phyloP scores from a whole-genome alignment of 2,113 vertebrate species.

The Leucopsar rothschildi region DNA sequence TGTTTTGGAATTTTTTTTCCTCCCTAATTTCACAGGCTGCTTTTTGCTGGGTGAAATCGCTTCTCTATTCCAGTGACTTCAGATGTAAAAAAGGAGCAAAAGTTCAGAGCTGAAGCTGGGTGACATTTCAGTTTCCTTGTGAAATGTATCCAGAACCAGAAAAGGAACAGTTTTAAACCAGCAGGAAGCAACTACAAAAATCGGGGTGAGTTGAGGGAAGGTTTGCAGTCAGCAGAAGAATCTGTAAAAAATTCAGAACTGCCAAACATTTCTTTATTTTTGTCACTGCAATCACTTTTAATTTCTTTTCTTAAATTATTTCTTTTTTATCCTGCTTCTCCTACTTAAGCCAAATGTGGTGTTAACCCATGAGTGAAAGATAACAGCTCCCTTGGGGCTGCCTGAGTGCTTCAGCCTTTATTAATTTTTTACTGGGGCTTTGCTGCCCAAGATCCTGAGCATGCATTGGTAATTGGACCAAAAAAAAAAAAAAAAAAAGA shows the following conservation, averaged over 20 bases:
- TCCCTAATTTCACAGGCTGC: background rate
- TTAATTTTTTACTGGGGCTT: background rate
- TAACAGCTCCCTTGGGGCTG: background rate
- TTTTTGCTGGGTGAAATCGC: background rate
- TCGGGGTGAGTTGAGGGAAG: background rate
- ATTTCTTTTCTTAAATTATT: background rate
- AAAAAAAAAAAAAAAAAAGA: background rate
- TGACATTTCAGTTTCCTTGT: background rate
- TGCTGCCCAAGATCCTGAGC: background rate
- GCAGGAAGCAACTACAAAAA: background rate
- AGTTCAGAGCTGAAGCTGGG: background rate
- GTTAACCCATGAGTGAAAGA: background rate
- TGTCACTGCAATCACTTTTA: background rate
- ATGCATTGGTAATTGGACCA: background rate
- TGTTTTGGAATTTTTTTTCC: background rate
- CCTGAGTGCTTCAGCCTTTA: background rate
- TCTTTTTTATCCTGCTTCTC: background rate
- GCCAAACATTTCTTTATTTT: background rate
- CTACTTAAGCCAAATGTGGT: background rate
- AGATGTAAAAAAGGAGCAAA: background rate
- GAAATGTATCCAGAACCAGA: background rate
- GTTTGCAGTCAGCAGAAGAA: background rate
- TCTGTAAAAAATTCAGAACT: background rate
- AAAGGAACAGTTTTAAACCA: background rate
- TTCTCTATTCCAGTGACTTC: background rate